Evolutionary conservation across 2,888 invertebrate genomes (phyloP).

Genomic region (Pseudococcus viburni): DNA sequence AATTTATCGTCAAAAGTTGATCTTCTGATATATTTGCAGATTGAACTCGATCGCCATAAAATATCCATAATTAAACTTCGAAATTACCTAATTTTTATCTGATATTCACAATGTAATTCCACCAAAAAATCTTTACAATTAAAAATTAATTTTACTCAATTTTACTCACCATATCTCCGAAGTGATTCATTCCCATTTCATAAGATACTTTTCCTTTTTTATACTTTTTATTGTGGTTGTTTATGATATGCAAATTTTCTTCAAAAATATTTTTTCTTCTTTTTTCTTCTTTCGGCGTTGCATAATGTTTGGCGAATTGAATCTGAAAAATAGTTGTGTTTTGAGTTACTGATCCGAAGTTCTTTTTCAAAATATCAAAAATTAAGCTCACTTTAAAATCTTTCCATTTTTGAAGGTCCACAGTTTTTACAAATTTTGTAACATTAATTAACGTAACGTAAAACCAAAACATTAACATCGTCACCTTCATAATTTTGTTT

Average conservation of each 20-base stretch:
- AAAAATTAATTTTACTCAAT: neutral
- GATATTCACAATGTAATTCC: neutral
- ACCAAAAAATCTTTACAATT: no score
- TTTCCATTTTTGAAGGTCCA: neutral
- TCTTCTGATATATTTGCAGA: no score
- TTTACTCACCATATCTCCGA: slow-evolving; percentile 18
- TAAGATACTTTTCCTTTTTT: neutral
- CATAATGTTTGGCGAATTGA: neutral
- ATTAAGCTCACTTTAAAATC: neutral
- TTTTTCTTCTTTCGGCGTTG: neutral
- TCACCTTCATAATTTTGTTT: no score
- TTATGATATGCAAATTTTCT: neutral
- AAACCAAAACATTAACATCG: no score
- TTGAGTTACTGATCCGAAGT: no score
- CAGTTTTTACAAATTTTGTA: no score
- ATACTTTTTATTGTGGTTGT: neutral
- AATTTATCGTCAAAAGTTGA: no score
- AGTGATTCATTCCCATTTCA: neutral
- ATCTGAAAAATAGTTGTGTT: neutral
- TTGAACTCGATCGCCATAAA: no score
- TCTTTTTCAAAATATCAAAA: no score
- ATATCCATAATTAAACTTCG: no score
- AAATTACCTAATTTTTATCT: no score
- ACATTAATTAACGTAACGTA: no score
- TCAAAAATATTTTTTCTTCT: neutral